Base-by-base conservation (phyloP, 2,888 invertebrate genomes). In the Volucella inflata region DNA sequence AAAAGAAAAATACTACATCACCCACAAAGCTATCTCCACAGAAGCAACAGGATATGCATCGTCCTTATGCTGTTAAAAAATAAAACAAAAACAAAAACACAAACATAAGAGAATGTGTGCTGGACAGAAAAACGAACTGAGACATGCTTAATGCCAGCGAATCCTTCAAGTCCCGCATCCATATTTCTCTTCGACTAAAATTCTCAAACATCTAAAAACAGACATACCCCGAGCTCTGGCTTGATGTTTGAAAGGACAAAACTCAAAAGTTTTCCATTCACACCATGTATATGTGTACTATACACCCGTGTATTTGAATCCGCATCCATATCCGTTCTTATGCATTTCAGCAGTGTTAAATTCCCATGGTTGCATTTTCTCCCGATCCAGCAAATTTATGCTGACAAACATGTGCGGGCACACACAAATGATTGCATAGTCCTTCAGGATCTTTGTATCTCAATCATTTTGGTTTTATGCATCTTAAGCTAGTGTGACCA, bases 81-180 rank as follows among this genome's bases (percentile, higher is more conserved):
- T 16, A 36, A 4, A 51, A 44, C 12, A 59, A 36, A 46, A 57
- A 57, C 16, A 17, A 14, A 36, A 67, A 17, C 4, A 65, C 16
- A 2, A 44, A 16, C 4, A 9, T 16, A 4, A 51, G 8, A 10
- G 1, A 11, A 8, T 30, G 30, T 30, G 30, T 30, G 21, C 62
- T 50, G 36, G 38, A 51, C n/a, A 17, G n/a, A 11, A 16, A 68
- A 17, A 30, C 2, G 17, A 30, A 44, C 16, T 51, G 12, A 55
- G 76, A 71, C 80, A 67, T 62, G 59, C 44, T 71, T 80, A 71
- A 85, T 85, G 76, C 71, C 48, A 44, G 75, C 44, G 75, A 75
- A 80, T 84, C 84, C 50, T 50, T 80, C 67, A 71, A 76, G 80
- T 85, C 80, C 67, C 50, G 67, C 70, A 65, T 76, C 74, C 67